These are phyloP conservation scores for Syrrhaptes paradoxus DNA, from an alignment of 2,113 vertebrate genomes.

Conservation along the genomic window DNA sequence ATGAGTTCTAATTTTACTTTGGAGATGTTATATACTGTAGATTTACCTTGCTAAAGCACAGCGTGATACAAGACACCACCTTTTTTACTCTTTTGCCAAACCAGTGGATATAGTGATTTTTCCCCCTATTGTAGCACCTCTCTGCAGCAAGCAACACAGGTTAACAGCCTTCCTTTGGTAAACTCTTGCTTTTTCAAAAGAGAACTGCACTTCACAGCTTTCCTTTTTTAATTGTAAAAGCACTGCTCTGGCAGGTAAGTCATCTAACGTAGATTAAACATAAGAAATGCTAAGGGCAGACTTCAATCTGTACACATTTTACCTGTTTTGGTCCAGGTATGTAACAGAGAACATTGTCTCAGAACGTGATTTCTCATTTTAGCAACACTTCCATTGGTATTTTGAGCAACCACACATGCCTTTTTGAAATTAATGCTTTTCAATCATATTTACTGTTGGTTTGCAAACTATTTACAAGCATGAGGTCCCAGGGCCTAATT, in stretches of 20 bases:
- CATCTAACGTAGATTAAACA: not conserved
- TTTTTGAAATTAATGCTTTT: not conserved
- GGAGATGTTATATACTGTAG: not conserved
- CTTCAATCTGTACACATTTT: not conserved
- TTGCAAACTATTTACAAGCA: not conserved
- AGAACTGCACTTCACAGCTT: not conserved
- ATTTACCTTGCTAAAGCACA: not conserved
- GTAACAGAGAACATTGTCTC: not conserved
- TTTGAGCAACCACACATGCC: not conserved
- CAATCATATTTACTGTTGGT: not conserved
- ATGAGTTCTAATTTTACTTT: not conserved
- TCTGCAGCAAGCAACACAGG: not conserved
- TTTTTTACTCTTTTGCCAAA: not conserved
- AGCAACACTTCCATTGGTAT: not conserved
- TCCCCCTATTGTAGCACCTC: not conserved
- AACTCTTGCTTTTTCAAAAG: not conserved
- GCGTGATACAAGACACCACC: not conserved
- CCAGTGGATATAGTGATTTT: rapidly evolving
- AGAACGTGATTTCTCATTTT: not conserved
- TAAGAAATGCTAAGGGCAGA: not conserved
- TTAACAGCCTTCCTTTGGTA: not conserved
- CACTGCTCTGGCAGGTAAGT: not conserved
- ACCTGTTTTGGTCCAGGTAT: not conserved
- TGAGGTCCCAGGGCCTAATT: not conserved
- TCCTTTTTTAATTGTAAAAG: not conserved